Percentiles rank a stretch among this genome's conserved stretches.
These are phyloP conservation scores for Ostrea denselamellosa DNA, from an alignment of 1,140 invertebrate species.

Conservation along the genomic window DNA sequence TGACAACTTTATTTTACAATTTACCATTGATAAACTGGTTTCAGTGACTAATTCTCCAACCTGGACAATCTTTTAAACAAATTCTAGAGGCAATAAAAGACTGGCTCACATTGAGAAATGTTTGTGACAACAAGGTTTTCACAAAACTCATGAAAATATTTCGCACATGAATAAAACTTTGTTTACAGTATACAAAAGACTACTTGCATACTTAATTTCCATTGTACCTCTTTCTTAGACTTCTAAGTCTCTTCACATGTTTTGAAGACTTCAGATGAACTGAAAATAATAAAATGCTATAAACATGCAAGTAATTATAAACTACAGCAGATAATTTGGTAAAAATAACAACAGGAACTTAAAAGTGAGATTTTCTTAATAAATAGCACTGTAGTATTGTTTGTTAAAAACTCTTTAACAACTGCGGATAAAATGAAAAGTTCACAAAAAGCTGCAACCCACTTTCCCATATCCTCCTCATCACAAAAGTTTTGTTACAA, in stretches of 20 bases:
- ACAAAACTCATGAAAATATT: too few relatives aligned
- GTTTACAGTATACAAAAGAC: too few relatives aligned
- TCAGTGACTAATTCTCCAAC: too few relatives aligned
- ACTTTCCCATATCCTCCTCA: background rate
- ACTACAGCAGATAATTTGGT: background rate
- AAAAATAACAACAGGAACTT: background rate
- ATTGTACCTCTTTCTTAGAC: slow-evolving; percentile 1
- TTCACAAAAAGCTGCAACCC: background rate
- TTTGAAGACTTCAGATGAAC: slow-evolving; percentile 14
- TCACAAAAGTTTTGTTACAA: slow-evolving; percentile 26
- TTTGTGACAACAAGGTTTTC: too few relatives aligned
- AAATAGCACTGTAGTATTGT: background rate
- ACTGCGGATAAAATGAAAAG: background rate
- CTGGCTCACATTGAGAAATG: too few relatives aligned
- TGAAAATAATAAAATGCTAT: background rate
- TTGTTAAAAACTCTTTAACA: background rate
- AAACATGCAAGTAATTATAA: background rate
- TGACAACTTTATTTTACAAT: too few relatives aligned
- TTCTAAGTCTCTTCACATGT: background rate
- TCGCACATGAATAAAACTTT: too few relatives aligned
- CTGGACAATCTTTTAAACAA: too few relatives aligned
- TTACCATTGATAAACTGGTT: too few relatives aligned
- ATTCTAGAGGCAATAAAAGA: too few relatives aligned
- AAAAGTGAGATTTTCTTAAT: background rate
- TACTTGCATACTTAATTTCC: background rate